Evolutionary conservation across 2,113 vertebrate species (phyloP), one percentile per base, ranked within the genome.

Genomic region (Progne subis): DNA sequence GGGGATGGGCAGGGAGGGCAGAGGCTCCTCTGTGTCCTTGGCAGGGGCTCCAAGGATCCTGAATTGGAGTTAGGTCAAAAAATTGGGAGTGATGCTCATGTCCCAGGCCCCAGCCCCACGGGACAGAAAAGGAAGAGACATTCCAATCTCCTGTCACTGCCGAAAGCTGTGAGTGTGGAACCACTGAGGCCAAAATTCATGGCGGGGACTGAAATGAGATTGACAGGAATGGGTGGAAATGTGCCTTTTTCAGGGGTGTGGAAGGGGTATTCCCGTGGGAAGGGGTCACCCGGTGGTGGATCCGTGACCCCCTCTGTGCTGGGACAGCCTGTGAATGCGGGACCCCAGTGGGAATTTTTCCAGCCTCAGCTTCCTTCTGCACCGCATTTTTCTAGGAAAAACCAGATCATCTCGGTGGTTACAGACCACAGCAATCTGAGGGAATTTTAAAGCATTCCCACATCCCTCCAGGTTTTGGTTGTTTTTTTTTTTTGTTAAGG

Each of bases 251-350:
- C 26, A 3, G 2, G 1, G 6, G 4, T 21, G 16, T 8, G 46
- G 12, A 14, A 10, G 0, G 26, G 21, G 5, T 23, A 5, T 52
- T 69, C 19, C 43, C 14, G 25, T 55, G 78, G n/a, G n/a, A n/a
- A n/a, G n/a, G n/a, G n/a, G 37, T 31, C 53, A 47, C 10, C 24
- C 29, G 7, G 9, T 2, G 37, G 12, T 14, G 46, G 61, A 6
- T 12, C 32, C 1, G 3, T 50, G 43, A 59, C 34, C 39, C 5
- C 0, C 32, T 2, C 31, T 0, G 0, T 10, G 37, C 44, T 39
- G 28, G 25, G 53, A 13, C 60, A 18, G 31, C 11, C 31, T 4
- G 21, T 1, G 18, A 14, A 21, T 1, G 12, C 2, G 17, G 1
- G 26, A 31, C 3, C 6, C 2, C 75, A n/a, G 41, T 0, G 0